Evolutionary conservation across 2,888 invertebrate species (phyloP), one percentile per base, ranked within the genome.

Genomic region (Lasius platythorax): DNA sequence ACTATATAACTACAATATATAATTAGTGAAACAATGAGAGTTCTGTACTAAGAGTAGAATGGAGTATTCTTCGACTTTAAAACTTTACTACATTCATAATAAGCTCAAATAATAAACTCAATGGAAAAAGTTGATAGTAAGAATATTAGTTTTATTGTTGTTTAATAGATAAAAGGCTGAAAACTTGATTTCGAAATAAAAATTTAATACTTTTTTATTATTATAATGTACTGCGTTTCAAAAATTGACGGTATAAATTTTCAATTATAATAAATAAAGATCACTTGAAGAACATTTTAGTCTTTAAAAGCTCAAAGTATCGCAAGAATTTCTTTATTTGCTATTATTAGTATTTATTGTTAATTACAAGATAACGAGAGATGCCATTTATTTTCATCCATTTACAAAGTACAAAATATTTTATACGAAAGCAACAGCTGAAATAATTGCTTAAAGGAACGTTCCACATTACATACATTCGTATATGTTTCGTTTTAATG

Each of bases 21-120:
- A 84, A 70, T 85, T 84, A 83, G 37, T 28, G 73, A 82, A 66
- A 23, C 46, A 76, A 28, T 79, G 67, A 50, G 53, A 50, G 53
- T 84, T 78, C 46, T 84, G 37, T 58, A 11, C 23, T 53, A 61
- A 73, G 43, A 79, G 75, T 64, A 46, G 15, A 66, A 33, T 12
- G 5, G n/a, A 53, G 2, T 37, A 12, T 40, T 43, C 23, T 18
- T 33, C 28, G 28, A 50, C 2, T 73, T 46, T 18, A 33, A 58
- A 75, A 66, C 4, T 11, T 64, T 15, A 43, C 4, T 15, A 37
- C 2, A 12, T 53, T 53, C 0, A 40, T 46, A 18, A 43, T 8
- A 61, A 0, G 53, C 46, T 15, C 30, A 28, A 68, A 68, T 46
- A 46, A 46, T 46, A 46, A 46, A 46, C 15, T 46, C 15, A 30